Conservation (phyloP, 1,140 invertebrate genomes). For the Ceratina australensis region DNA sequence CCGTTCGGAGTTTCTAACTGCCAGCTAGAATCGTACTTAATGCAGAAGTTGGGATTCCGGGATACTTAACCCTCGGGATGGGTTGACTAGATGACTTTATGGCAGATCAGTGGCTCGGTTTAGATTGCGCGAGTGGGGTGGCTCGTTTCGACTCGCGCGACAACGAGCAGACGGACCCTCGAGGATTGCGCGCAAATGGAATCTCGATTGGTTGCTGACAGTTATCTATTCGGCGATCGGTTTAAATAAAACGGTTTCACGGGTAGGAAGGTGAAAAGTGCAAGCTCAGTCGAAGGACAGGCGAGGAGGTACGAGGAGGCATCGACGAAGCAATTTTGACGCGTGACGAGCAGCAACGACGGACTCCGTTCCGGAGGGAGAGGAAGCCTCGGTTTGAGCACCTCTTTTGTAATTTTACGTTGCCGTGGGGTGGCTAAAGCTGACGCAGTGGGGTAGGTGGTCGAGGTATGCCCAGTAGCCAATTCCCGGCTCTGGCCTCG, state of each 20-base stretch:
- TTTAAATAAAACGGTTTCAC: background rate
- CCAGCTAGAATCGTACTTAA: conserved; percentile 63
- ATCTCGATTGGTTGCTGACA: conserved; percentile 53
- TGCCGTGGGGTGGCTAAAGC: conserved; percentile 71
- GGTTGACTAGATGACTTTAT: conserved; percentile 80
- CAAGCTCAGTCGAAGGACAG: conserved; percentile 22
- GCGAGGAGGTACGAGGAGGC: background rate
- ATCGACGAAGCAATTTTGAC: conserved; percentile 39
- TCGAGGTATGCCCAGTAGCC: conserved; percentile 78
- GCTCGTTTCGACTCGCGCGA: conserved; percentile 51
- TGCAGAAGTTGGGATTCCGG: conserved; percentile 73
- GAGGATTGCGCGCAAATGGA: conserved; percentile 58
- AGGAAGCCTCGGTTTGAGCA: conserved; percentile 69
- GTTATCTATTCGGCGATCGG: background rate
- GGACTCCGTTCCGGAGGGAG: conserved; percentile 24
- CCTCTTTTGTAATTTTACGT: conserved; percentile 74
- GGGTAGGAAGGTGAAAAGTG: conserved; percentile 8
- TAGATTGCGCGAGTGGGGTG: conserved; percentile 76
- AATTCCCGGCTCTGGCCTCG: conserved; percentile 77
- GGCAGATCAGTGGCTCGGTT: conserved; percentile 78
- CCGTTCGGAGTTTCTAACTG: background rate
- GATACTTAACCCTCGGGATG: conserved; percentile 76
- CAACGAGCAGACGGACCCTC: conserved; percentile 54
- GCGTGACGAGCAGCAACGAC: conserved; percentile 40
- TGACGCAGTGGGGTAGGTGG: conserved; percentile 76